These are phyloP conservation scores for Anas acuta DNA, from an alignment of 2,797 vertebrate genomes.

Conservation along the genomic window DNA sequence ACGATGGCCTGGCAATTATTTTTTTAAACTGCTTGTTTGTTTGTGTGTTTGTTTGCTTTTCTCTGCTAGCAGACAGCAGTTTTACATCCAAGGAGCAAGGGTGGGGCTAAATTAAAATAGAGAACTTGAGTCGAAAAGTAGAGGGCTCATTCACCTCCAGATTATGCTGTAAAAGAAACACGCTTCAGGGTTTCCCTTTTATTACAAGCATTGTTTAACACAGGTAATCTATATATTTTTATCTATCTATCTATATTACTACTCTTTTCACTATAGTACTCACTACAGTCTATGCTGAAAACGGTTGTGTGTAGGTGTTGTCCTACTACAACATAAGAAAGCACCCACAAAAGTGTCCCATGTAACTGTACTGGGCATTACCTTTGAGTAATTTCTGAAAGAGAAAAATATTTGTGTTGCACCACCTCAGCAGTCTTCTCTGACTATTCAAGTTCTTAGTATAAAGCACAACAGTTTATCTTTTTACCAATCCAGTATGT, in stretches of 20 bases:
- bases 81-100: background rate
- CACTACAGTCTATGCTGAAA: background rate
- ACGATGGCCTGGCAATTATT: rapidly evolving
- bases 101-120: background rate
- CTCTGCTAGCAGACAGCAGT: background rate
- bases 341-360: background rate
- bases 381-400: background rate
- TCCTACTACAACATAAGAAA: background rate
- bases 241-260: background rate
- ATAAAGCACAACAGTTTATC: background rate
- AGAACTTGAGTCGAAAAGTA: background rate
- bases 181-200: background rate
- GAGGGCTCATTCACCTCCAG: background rate
- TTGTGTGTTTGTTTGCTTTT: background rate
- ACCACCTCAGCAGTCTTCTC: background rate
- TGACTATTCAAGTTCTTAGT: background rate
- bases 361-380: background rate
- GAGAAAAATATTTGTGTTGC: background rate
- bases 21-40: background rate
- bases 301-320: background rate
- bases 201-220: background rate
- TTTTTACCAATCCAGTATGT: background rate
- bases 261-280: background rate
- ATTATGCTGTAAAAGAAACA: background rate
- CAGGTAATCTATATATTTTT: no score